Evolutionary conservation across 2,888 invertebrate genomes (phyloP).

Genomic region (Eristalis intricaria): DNA sequence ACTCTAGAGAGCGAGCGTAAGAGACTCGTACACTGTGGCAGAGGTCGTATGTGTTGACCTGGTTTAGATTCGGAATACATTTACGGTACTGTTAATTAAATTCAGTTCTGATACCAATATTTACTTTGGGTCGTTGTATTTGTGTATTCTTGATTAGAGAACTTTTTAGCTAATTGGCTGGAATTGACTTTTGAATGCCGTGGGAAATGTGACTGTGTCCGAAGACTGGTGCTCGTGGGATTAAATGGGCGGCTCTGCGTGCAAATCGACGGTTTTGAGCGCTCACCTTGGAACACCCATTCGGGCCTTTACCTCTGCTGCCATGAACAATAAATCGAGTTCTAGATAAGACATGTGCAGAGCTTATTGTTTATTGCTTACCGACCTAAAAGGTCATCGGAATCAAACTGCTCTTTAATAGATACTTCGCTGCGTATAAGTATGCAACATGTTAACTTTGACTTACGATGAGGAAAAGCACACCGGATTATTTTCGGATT

Average conservation of each 20-base stretch:
- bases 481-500: too few relatives aligned
- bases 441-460: too few relatives aligned
- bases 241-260: neutral
- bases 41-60: conserved; percentile 63
- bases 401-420: neutral
- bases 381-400: neutral
- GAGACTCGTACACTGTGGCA: conserved; percentile 45
- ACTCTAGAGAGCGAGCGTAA: conserved; percentile 5
- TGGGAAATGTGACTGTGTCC: neutral
- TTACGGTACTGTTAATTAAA: conserved; percentile 29
- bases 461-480: too few relatives aligned
- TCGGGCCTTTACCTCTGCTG: neutral
- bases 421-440: neutral
- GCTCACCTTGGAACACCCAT: neutral
- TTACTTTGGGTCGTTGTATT: neutral
- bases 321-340: neutral
- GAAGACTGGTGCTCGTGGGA: neutral
- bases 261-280: neutral
- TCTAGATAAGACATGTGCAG: neutral
- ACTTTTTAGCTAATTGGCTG: conserved; percentile 14
- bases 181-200: neutral
- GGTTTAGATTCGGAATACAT: conserved; percentile 51
- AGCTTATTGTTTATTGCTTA: neutral
- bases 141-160: conserved; percentile 20
- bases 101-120: conserved; percentile 33